phyloP scores from a whole-genome alignment of 2,888 invertebrate species.

The Leptarthrus brevirostris region DNA sequence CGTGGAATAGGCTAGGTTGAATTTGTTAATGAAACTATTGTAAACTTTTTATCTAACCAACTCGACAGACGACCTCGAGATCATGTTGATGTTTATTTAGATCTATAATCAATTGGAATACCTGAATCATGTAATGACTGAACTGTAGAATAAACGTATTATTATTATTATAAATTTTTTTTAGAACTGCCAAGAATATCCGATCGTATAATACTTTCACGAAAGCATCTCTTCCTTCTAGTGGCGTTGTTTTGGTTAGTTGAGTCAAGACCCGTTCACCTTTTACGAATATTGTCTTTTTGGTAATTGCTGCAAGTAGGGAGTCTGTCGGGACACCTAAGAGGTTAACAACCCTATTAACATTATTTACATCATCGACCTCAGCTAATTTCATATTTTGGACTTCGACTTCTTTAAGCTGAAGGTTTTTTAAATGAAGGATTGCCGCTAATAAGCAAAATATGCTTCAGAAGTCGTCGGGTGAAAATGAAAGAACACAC shows the following conservation, averaged over 20 bases:
- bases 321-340: slow-evolving; percentile 77
- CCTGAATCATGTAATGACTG: too few species aligned
- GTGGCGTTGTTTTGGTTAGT: slow-evolving; percentile 79
- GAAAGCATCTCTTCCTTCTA: slow-evolving; percentile 91
- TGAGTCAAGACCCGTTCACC: slow-evolving; percentile 84
- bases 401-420: slow-evolving; percentile 79
- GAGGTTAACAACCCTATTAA: slow-evolving; percentile 78
- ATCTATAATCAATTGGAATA: too few species aligned
- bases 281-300: slow-evolving; percentile 85
- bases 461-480: slow-evolving; percentile 86
- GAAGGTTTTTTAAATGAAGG: slow-evolving; percentile 91
- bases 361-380: slow-evolving; percentile 77
- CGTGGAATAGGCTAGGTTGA: too few species aligned
- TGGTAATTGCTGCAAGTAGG: slow-evolving; percentile 85
- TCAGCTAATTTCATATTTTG: slow-evolving; percentile 91
- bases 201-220: slow-evolving; percentile 93
- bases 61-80: too few species aligned
- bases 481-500: slow-evolving; percentile 88
- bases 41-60: too few species aligned
- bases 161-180: slow-evolving; percentile 89
- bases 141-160: too few species aligned
- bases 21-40: too few species aligned
- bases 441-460: slow-evolving; percentile 87
- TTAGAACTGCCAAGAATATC: slow-evolving; percentile 89
- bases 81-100: too few species aligned